phyloP scores from a whole-genome alignment of 2,888 invertebrate genomes.

The Chirona hameri region DNA sequence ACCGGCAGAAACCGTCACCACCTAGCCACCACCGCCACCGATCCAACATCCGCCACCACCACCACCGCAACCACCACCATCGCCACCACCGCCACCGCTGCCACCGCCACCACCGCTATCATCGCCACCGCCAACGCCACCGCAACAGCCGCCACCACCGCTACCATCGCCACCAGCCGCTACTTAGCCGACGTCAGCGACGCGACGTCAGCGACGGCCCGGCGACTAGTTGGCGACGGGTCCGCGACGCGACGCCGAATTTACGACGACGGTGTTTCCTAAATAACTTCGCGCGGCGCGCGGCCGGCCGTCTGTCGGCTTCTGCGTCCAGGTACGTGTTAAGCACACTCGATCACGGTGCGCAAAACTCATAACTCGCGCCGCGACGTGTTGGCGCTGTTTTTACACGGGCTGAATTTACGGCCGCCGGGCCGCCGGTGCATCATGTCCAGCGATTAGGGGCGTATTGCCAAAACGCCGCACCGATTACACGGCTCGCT shows the following conservation, averaged over 20 bases:
- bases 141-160: too few relatives aligned
- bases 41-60: too few relatives aligned
- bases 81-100: too few relatives aligned
- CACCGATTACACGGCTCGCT: not conserved
- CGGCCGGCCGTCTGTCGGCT: not conserved
- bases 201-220: not conserved
- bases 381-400: not conserved
- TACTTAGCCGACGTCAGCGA: not conserved
- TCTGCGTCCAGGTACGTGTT: conserved; percentile 1
- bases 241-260: not conserved
- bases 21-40: too few relatives aligned
- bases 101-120: not conserved
- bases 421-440: not conserved
- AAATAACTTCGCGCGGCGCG: not conserved
- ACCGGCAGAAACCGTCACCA: too few relatives aligned
- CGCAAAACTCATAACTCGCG: conserved; percentile 5
- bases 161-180: not conserved
- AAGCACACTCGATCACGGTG: not conserved
- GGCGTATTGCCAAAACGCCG: conserved; percentile 5
- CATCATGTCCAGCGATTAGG: not conserved
- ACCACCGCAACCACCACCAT: too few relatives aligned
- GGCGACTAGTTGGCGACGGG: not conserved
- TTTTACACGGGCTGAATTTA: not conserved
- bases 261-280: not conserved
- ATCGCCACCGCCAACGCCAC: too few relatives aligned